Evolutionary conservation across 2,113 vertebrate species (phyloP).

Genomic region (Nymphicus hollandicus): DNA sequence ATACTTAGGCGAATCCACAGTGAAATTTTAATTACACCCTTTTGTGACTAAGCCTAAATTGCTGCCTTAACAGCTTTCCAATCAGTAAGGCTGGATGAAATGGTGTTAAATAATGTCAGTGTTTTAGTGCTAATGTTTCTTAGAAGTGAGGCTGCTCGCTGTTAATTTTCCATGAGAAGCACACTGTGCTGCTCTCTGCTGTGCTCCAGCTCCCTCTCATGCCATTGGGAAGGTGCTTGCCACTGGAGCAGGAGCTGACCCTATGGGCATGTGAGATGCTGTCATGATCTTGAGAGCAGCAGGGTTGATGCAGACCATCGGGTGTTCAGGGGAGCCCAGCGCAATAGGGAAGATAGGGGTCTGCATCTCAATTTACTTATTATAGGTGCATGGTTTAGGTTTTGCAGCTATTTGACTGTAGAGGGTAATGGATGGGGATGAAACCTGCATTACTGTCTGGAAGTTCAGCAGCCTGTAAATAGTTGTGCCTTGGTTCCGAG

Average conservation of each 20-base stretch:
- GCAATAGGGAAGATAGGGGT: background rate
- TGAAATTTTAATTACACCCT: constrained; percentile 11
- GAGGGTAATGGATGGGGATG: background rate
- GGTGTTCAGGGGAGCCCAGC: background rate
- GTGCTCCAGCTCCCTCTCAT: background rate
- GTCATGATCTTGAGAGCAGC: background rate
- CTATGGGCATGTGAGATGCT: background rate
- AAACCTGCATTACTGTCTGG: background rate
- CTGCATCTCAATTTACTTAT: background rate
- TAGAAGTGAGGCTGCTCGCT: background rate
- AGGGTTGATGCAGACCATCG: accelerated
- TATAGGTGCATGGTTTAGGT: background rate
- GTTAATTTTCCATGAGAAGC: background rate
- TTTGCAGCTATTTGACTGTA: background rate
- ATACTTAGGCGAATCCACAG: background rate
- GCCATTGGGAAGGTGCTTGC: background rate
- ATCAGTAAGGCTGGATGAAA: background rate
- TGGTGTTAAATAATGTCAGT: background rate
- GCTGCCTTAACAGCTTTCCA: background rate
- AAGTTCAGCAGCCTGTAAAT: background rate
- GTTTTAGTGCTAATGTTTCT: background rate
- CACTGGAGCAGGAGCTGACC: accelerated
- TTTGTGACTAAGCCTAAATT: background rate
- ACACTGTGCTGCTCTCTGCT: background rate
- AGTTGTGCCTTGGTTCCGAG: background rate